These are phyloP conservation scores for Falco novaeseelandiae DNA, from an alignment of 2,797 vertebrate genomes.

Conservation along the genomic window DNA sequence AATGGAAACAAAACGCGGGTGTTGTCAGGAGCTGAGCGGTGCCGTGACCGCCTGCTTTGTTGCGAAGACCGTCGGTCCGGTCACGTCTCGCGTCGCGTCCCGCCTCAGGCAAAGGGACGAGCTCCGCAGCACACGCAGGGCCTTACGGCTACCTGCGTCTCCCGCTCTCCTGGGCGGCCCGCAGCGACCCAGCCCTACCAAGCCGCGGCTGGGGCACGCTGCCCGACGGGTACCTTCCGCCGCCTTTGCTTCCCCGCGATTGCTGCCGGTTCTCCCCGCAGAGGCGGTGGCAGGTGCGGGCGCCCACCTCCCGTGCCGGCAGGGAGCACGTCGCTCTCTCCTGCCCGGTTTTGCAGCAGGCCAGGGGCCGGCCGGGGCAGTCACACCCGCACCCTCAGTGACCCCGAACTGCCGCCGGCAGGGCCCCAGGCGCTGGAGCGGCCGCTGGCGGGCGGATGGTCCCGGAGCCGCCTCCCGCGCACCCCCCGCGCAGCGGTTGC, in stretches of 20 bases:
- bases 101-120: not conserved
- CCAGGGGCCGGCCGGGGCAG: not conserved
- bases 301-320: no score
- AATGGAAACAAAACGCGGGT: not conserved
- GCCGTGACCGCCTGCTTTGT: not conserved
- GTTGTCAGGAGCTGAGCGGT: not conserved
- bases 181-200: not conserved
- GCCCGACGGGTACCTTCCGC: not conserved
- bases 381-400: fast-evolving
- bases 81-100: not conserved
- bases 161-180: not conserved
- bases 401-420: no score
- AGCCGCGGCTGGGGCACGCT: not conserved
- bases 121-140: no score
- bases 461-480: no score
- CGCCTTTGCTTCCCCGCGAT: no score
- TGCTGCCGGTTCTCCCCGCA: not conserved
- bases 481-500: not conserved
- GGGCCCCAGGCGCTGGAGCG: no score
- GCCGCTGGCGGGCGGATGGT: no score
- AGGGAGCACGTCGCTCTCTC: not conserved
- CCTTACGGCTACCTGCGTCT: no score
- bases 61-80: not conserved
- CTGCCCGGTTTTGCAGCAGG: not conserved
- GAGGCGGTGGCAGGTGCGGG: not conserved